Conservation (phyloP, 1,140 invertebrate genomes). For the Lutraria rhynchaena region DNA sequence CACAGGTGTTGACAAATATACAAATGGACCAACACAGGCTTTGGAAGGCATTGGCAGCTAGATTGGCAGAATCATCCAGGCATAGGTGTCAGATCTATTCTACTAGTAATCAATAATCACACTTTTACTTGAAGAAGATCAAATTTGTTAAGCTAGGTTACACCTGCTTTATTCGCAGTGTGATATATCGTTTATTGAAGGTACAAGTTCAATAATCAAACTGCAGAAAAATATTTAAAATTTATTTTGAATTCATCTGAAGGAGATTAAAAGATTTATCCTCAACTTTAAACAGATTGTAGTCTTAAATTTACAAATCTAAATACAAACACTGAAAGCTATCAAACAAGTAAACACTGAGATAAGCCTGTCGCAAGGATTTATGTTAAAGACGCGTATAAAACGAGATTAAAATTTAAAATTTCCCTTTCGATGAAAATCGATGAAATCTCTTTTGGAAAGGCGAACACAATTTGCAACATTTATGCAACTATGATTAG, state of each 20-base stretch:
- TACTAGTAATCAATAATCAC: too few relatives aligned
- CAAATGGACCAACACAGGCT: too few relatives aligned
- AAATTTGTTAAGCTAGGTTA: too few relatives aligned
- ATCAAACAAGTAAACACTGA: background rate
- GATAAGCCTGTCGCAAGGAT: background rate
- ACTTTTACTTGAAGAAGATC: too few relatives aligned
- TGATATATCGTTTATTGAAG: too few relatives aligned
- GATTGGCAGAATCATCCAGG: too few relatives aligned
- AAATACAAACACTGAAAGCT: constrained; percentile 31
- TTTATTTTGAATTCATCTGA: constrained; percentile 19
- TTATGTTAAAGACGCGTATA: background rate
- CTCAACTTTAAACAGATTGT: constrained; percentile 17
- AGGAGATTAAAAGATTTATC: constrained; percentile 35
- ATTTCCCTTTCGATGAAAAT: constrained; percentile 3
- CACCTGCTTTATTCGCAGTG: too few relatives aligned
- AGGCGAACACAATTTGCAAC: background rate
- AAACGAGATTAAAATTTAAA: background rate
- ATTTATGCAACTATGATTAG: background rate
- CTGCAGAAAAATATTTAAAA: background rate
- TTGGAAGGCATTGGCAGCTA: too few relatives aligned
- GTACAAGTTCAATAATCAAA: too few relatives aligned
- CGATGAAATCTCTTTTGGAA: too few relatives aligned
- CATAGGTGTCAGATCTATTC: too few relatives aligned
- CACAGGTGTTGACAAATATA: too few relatives aligned
- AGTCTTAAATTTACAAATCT: constrained; percentile 12